Evolutionary conservation across 2,888 invertebrate genomes (phyloP).

Genomic region (Drepana falcataria): DNA sequence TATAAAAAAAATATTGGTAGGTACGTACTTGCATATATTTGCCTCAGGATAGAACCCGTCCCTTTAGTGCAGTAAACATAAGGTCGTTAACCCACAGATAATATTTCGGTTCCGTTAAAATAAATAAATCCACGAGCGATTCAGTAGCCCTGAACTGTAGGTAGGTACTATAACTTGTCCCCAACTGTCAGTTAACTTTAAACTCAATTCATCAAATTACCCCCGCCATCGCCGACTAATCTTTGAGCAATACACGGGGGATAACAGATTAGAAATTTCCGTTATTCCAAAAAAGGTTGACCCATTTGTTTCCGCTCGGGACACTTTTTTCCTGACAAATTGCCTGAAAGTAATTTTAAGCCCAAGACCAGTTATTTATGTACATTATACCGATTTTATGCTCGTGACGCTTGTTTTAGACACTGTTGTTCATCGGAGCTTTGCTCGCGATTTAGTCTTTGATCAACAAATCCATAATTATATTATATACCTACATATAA

Average conservation of each 20-base stretch:
- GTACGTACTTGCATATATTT: too few relatives aligned
- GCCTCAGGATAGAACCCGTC: too few relatives aligned
- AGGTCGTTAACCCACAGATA: too few relatives aligned
- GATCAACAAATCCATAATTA: too few relatives aligned
- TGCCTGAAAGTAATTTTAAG: constrained; percentile 72
- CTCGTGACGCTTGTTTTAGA: constrained; percentile 23
- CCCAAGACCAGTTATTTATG: constrained; percentile 67
- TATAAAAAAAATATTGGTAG: too few relatives aligned
- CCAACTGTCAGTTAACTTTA: constrained; percentile 4
- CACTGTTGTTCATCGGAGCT: neutral
- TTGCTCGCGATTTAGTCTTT: too few relatives aligned
- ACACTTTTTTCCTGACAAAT: constrained; percentile 71
- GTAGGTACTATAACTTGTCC: neutral
- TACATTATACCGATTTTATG: constrained; percentile 53
- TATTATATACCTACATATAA: too few relatives aligned
- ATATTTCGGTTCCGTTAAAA: too few relatives aligned
- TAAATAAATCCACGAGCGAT: too few relatives aligned
- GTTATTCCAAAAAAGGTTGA: constrained; percentile 61
- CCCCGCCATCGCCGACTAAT: constrained; percentile 26
- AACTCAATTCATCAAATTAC: constrained; percentile 27
- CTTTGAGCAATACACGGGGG: constrained; percentile 35
- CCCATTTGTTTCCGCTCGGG: constrained; percentile 59
- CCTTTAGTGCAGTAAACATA: too few relatives aligned
- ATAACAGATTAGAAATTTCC: constrained; percentile 62
- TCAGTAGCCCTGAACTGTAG: too few relatives aligned